phyloP scores from a whole-genome alignment of 2,113 vertebrate species.

The Promerops cafer region DNA sequence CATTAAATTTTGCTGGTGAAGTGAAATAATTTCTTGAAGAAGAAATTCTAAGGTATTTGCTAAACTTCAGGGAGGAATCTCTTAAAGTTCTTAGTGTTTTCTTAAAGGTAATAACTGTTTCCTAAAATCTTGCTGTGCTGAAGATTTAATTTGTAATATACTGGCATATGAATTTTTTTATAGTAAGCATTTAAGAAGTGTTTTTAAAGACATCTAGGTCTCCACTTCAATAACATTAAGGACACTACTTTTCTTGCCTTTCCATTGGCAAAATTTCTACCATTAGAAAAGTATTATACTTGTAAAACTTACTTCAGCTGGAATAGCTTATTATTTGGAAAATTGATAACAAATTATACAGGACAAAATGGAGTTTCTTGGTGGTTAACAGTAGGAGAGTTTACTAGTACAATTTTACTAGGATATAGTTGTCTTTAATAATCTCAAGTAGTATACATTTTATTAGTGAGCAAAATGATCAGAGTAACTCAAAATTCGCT shows the following conservation, averaged over 20 bases:
- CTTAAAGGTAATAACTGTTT: neutral
- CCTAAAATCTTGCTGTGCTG: neutral
- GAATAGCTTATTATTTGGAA: neutral
- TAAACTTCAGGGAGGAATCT: neutral
- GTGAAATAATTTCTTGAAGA: neutral
- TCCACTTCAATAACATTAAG: neutral
- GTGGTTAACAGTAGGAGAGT: neutral
- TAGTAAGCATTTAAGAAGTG: neutral
- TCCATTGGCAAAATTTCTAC: neutral
- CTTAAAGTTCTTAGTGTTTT: neutral
- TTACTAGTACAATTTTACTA: neutral
- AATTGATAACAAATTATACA: neutral
- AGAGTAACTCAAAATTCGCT: neutral
- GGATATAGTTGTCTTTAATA: neutral
- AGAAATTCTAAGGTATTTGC: neutral
- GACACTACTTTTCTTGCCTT: neutral
- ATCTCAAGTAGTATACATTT: neutral
- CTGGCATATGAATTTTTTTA: neutral
- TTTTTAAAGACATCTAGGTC: neutral
- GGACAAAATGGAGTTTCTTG: neutral
- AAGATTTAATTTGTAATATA: neutral
- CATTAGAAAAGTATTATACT: neutral
- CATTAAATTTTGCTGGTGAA: neutral
- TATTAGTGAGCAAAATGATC: neutral
- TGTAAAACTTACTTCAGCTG: neutral